Conservation (phyloP, 2,888 invertebrate species). For the Dorcus hopei region DNA sequence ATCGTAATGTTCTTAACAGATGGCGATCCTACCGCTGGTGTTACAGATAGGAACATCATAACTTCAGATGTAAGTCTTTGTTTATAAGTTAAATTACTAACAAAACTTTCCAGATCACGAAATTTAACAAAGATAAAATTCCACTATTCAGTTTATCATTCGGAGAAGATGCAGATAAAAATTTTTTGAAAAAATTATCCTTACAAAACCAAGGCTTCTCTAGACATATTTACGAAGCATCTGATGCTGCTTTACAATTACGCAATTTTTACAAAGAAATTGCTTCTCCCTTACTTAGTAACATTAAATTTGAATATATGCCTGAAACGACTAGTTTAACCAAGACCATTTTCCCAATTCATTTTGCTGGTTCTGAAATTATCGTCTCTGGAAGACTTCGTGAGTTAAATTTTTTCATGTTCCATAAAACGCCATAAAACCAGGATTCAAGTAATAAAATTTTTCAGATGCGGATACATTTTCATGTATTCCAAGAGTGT, state of each 20-base stretch:
- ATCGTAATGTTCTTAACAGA: slow-evolving; percentile 66
- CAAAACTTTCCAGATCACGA: slow-evolving; percentile 16
- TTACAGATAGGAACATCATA: slow-evolving; percentile 54
- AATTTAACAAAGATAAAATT: slow-evolving; percentile 42
- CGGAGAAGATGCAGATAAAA: slow-evolving; percentile 65
- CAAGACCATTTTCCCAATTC: slow-evolving; percentile 55
- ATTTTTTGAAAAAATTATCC: slow-evolving; percentile 64
- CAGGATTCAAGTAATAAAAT: neutral
- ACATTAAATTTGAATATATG: no score
- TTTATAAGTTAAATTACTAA: slow-evolving; percentile 24
- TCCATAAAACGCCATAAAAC: no score
- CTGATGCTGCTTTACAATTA: slow-evolving; percentile 52
- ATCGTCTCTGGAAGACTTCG: slow-evolving; percentile 58
- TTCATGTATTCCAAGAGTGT: slow-evolving; percentile 19
- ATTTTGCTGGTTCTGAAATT: slow-evolving; percentile 62
- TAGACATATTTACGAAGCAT: slow-evolving; percentile 69
- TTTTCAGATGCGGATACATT: neutral
- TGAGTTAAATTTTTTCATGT: slow-evolving; percentile 7
- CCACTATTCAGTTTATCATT: slow-evolving; percentile 69
- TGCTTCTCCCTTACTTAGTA: no score
- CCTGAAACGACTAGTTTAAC: slow-evolving; percentile 50
- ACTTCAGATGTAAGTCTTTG: slow-evolving; percentile 49
- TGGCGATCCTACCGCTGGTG: slow-evolving; percentile 63
- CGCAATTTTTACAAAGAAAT: no score
- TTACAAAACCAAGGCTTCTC: slow-evolving; percentile 65